Percentiles rank a stretch among this genome's conserved stretches.
Evolutionary conservation across 2,113 vertebrate genomes (phyloP).

Genomic region (Myanophis thanlyinensis): DNA sequence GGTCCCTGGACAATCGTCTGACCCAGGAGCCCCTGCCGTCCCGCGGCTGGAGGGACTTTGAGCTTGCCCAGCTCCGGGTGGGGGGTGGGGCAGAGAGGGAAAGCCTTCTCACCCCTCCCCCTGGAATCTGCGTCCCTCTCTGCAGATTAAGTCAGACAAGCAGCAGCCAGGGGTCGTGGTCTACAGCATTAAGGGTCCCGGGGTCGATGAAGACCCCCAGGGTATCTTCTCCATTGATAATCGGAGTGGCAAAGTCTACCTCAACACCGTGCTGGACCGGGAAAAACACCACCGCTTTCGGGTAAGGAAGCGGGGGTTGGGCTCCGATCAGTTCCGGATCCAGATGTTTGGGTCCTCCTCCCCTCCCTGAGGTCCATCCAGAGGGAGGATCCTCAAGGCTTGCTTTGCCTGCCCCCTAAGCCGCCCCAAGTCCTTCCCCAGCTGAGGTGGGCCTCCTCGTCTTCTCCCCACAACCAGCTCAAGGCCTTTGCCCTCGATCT

Average conservation of each 20-base stretch:
- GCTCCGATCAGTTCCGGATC: background rate
- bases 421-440: background rate
- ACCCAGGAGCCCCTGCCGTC: no score
- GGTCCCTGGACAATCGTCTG: background rate
- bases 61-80: rapidly evolving
- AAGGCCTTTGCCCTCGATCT: constrained; percentile 90
- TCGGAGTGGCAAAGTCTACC: constrained; percentile 84
- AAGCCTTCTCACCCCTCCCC: rapidly evolving
- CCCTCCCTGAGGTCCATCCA: background rate
- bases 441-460: background rate
- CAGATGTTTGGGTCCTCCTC: background rate
- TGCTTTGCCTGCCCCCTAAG: background rate
- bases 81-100: rapidly evolving
- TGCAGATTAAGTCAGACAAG: constrained; percentile 96
- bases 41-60: background rate
- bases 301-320: constrained; percentile 60
- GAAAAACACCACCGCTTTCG: constrained; percentile 85
- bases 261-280: constrained; percentile 87
- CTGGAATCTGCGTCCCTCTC: background rate
- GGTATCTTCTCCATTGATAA: constrained; percentile 93
- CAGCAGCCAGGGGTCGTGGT: constrained; percentile 84
- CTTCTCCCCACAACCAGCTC: constrained; percentile 68
- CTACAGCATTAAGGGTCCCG: constrained; percentile 93
- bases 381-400: background rate
- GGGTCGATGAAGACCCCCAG: constrained; percentile 90